Evolutionary conservation across 2,888 invertebrate genomes (phyloP), one percentile per base, ranked within the genome.

Genomic region (Epirrhoe alternata): DNA sequence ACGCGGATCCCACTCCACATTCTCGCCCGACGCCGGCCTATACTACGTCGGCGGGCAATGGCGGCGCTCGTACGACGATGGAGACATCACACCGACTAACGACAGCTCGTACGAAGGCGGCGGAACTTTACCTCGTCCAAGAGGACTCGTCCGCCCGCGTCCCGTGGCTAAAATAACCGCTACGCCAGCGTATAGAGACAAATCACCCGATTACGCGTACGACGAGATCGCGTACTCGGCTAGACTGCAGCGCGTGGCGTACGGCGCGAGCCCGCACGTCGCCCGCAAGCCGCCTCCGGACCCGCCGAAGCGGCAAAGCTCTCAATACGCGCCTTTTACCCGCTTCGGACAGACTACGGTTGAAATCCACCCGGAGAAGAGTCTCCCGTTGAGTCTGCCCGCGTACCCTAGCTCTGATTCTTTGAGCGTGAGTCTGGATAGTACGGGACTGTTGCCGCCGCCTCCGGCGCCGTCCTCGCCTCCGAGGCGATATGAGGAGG

Each of bases 41-140:
- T 95, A 94, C 84, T 94, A 95, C 70, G 95, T 94, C 70, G 94
- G 94, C 52, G 92, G 93, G 0, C 94, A 95, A 71, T 96, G 96
- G 96, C 94, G 96, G 79, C 94, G 97, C 77, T 96, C 97, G 70
- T 97, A 97, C 85, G 97, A 98, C 85, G 98, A 98, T 83, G 98
- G 98, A 16, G 98, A 98, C 86, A 96, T 98, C 72, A 98, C 98
- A 38, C 92, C 92, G 12, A 98, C 98, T 54, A 98, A 98, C 83
- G 97, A 98, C 72, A 84, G 86, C 68, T 85, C 87, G 0, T 92
- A 93, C 76, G 96, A 96, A 76, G 97, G 97, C 0, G 97, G 97
- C 1, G 97, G 98, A 6, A 98, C 98, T 0, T 87, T 98, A 69
- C 98, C 98, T 0, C 95, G 98, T 62, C 98, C 97, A 5, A 94